These are phyloP conservation scores for Microctonus hyperodae DNA, from an alignment of 2,888 invertebrate genomes.

Conservation along the genomic window DNA sequence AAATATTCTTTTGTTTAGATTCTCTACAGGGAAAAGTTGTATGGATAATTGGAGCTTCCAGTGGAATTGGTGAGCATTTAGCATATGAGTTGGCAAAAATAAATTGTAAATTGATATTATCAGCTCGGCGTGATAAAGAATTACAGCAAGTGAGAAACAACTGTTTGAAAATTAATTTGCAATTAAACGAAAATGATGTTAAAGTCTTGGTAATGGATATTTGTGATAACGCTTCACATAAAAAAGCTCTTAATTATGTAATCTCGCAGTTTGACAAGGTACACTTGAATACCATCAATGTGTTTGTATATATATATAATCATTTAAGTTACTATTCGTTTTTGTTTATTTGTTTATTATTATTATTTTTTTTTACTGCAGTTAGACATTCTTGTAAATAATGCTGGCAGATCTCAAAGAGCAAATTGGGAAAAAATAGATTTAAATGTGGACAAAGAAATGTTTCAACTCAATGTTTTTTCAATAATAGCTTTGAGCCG, in stretches of 20 bases:
- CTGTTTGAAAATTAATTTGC: slow-evolving; percentile 64
- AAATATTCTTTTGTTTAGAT: slow-evolving; percentile 54
- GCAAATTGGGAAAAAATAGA: slow-evolving; percentile 73
- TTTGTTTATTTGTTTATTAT: slow-evolving; percentile 8
- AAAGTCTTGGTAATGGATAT: slow-evolving; percentile 76
- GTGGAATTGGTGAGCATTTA: slow-evolving; percentile 80
- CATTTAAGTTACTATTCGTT: background rate
- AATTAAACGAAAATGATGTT: slow-evolving; percentile 68
- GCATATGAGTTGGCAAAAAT: slow-evolving; percentile 73
- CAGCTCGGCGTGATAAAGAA: slow-evolving; percentile 71
- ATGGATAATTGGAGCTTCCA: slow-evolving; percentile 86
- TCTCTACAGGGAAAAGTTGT: slow-evolving; percentile 74
- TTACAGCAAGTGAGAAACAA: slow-evolving; percentile 72
- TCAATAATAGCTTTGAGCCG: slow-evolving; percentile 75
- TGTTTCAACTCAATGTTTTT: slow-evolving; percentile 83
- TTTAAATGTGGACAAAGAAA: slow-evolving; percentile 73
- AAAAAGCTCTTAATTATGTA: slow-evolving; percentile 69
- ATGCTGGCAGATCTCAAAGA: slow-evolving; percentile 82
- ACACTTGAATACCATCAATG: slow-evolving; percentile 31
- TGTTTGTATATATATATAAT: background rate
- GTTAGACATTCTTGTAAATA: slow-evolving; percentile 80
- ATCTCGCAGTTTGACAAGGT: slow-evolving; percentile 72
- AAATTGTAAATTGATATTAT: slow-evolving; percentile 73
- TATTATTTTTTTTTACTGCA: slow-evolving; percentile 51
- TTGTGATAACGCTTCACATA: slow-evolving; percentile 68